Evolutionary conservation across 2,888 invertebrate species (phyloP).

Genomic region (Zeuzera pyrina): DNA sequence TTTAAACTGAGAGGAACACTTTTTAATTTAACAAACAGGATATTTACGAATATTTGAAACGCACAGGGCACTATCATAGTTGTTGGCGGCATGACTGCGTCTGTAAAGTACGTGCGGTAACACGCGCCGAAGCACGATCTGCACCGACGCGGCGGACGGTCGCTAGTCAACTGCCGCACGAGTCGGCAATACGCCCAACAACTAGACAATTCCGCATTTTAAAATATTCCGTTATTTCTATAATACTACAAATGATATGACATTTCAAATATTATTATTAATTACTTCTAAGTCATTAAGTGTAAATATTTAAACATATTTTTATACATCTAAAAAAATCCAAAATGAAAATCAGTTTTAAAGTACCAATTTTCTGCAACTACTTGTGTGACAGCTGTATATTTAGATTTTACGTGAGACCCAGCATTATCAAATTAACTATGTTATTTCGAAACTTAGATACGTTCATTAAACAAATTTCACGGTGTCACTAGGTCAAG

Average conservation of each 20-base stretch:
- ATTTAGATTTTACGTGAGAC: no score
- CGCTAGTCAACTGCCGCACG: conserved; percentile 58
- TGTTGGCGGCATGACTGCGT: conserved; percentile 65
- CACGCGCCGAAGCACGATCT: conserved; percentile 47
- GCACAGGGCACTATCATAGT: conserved; percentile 69
- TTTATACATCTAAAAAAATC: no score
- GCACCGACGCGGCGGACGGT: conserved; percentile 48
- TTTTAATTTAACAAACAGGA: conserved; percentile 2
- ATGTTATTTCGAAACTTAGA: background rate
- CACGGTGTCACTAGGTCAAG: conserved; percentile 1
- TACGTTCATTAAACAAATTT: background rate
- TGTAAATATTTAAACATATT: no score
- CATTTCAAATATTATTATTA: conserved; percentile 9
- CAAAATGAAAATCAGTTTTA: no score
- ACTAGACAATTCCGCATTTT: conserved; percentile 68
- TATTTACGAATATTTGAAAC: conserved; percentile 25
- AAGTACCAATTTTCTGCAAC: no score
- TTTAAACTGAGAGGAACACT: background rate
- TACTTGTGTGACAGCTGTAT: no score
- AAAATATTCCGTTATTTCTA: conserved; percentile 62
- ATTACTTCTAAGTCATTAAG: no score
- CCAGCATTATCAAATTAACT: no score
- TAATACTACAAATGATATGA: conserved; percentile 37
- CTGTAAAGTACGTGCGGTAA: conserved; percentile 25
- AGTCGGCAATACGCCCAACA: conserved; percentile 37